Evolutionary conservation across 1,140 invertebrate species (phyloP).

Genomic region (Monomorium pharaonis): DNA sequence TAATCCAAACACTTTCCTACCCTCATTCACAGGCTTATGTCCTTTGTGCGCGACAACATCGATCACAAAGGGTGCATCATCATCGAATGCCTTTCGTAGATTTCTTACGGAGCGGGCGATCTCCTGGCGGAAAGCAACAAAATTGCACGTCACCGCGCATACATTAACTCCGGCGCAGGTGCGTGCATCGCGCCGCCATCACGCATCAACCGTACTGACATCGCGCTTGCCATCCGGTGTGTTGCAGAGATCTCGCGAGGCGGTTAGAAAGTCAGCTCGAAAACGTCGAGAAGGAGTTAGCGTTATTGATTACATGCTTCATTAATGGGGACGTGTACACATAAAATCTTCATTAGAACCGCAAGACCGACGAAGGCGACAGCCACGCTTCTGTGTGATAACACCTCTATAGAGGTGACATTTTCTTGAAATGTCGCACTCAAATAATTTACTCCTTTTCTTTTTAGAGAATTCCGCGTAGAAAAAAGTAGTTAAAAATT

Average conservation of each 20-base stretch:
- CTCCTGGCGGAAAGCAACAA: slow-evolving; percentile 67
- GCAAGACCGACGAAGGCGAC: slow-evolving; percentile 23
- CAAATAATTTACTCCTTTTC: background rate
- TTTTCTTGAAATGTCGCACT: background rate
- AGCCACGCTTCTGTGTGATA: background rate
- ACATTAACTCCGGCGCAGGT: slow-evolving; percentile 57
- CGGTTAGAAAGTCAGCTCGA: slow-evolving; percentile 47
- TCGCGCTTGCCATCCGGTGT: background rate
- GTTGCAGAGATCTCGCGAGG: slow-evolving; percentile 7
- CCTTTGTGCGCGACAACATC: slow-evolving; percentile 35
- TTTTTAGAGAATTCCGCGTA: background rate
- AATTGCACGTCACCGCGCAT: slow-evolving; percentile 69
- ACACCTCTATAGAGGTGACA: background rate
- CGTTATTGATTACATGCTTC: slow-evolving; percentile 45
- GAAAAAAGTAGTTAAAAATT: background rate
- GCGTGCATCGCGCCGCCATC: slow-evolving; percentile 38
- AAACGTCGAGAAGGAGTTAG: slow-evolving; percentile 50
- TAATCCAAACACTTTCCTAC: background rate
- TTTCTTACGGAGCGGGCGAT: slow-evolving; percentile 62
- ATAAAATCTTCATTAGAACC: slow-evolving; percentile 59
- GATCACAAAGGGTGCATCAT: slow-evolving; percentile 38
- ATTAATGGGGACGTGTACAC: slow-evolving; percentile 63
- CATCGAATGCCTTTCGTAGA: slow-evolving; percentile 39
- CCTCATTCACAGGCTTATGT: background rate
- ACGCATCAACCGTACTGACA: slow-evolving; percentile 51